Conservation (phyloP, 2,113 vertebrate species). For the Drymodes brunneopygia region DNA sequence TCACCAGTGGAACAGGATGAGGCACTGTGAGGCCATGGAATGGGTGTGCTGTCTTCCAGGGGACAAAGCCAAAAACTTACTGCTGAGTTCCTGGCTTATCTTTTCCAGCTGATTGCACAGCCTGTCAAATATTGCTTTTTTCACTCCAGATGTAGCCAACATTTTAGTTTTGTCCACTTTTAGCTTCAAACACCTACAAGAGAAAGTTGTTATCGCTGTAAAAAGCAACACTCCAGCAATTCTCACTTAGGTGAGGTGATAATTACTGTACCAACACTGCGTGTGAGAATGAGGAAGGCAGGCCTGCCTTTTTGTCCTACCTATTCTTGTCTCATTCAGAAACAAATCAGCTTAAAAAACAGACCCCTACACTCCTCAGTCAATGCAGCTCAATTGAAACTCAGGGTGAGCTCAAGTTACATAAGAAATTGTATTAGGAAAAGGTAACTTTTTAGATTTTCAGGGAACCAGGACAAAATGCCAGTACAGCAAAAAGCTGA, state of each 20-base stretch:
- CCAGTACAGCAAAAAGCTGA: neutral
- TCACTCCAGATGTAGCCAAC: constrained; percentile 75
- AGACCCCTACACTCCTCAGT: neutral
- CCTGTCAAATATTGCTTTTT: constrained; percentile 81
- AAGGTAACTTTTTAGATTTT: neutral
- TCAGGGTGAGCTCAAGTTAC: neutral
- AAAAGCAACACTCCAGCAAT: neutral
- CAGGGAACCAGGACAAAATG: neutral
- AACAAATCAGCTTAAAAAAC: neutral
- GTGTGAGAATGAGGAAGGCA: neutral
- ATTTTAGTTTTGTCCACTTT: constrained; percentile 84
- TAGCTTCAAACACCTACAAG: constrained; percentile 80
- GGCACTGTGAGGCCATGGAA: neutral
- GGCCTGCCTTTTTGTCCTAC: neutral
- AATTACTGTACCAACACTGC: neutral
- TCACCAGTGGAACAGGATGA: neutral
- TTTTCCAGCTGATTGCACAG: constrained; percentile 79
- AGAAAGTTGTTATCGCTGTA: neutral
- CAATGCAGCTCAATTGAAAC: neutral
- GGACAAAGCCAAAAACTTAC: constrained; percentile 69
- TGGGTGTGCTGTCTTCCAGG: neutral
- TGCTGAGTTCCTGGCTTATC: constrained; percentile 69
- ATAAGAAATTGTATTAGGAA: neutral
- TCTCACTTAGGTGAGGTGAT: neutral
- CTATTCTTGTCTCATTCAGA: neutral